Base-by-base conservation (phyloP, 2,888 invertebrate genomes). In the Polia nebulosa region DNA sequence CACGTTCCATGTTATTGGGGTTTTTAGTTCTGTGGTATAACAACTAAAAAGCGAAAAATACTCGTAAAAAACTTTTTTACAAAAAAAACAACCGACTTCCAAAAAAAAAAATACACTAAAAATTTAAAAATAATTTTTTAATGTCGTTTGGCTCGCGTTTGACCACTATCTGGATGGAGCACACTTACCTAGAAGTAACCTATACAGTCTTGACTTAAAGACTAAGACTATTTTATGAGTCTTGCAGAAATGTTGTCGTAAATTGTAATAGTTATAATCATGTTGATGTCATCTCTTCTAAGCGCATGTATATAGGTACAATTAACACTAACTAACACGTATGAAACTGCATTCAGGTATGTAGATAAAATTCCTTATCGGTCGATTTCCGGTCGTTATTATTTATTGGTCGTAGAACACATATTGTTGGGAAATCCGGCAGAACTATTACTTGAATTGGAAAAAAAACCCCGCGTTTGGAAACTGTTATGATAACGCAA, bases 321-420 rank as follows among this genome's bases (percentile, higher is more conserved):
- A 45, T 49, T 58, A 45, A 34, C 45, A 52, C 11, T n/a, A 36
- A n/a, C 11, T 25, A 22, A 58, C 22, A n/a, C 25, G 13, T 8
- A 60, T 45, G 25, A 51, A 65, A 47, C 29, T 45, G 27, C 41
- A 39, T 25, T 27, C 55, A 65, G 55, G 57, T 71, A 63, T 27
- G 36, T 44, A 32, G 25, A 66, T 73, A 59, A 62, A 68, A 75
- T 45, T 61, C 45, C 39, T 71, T 82, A 84, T 79, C 62, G 27
- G 25, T 60, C 51, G 20, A 55, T 73, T 55, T 81, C 73, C 73
- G 76, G 52, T 32, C 41, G 60, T 68, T 64, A 81, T 66, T 59
- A 44, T 74, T 69, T 65, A 69, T 68, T 49, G 29, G 29, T 32
- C 41, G 45, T 53, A 55, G 25, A 68, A 57, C 17, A 56, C 57